Conservation (phyloP, 2,888 invertebrate species). For the Caenorhabditis virilis region DNA sequence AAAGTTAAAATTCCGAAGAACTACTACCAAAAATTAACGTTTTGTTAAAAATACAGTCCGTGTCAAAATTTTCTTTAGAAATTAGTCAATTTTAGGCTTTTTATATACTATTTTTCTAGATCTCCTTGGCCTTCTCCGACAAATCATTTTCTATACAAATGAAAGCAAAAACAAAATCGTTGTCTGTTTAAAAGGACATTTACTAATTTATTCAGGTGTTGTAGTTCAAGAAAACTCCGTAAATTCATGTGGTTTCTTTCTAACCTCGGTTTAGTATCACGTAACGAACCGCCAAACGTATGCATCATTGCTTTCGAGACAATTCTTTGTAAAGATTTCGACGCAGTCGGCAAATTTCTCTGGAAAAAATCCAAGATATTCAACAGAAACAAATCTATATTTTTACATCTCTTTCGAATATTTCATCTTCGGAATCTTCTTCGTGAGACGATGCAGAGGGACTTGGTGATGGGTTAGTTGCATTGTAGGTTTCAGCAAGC, state of each 20-base stretch:
- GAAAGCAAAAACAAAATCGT: too few species aligned
- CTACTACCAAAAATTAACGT: too few species aligned
- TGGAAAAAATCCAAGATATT: not conserved
- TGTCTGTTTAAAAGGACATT: too few species aligned
- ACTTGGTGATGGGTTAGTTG: conserved; percentile 1
- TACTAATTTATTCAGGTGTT: not conserved
- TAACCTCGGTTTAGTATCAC: conserved; percentile 12
- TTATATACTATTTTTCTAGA: too few species aligned
- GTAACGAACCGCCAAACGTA: conserved; percentile 20
- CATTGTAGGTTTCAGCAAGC: conserved; percentile 8
- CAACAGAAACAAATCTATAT: not conserved
- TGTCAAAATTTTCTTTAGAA: too few species aligned
- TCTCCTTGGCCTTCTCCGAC: too few species aligned
- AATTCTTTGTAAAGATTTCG: conserved; percentile 1
- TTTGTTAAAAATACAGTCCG: too few species aligned
- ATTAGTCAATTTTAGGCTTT: too few species aligned
- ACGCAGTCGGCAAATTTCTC: not conserved
- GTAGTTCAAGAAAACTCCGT: not conserved
- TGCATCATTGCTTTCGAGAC: conserved; percentile 7
- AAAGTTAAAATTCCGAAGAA: too few species aligned
- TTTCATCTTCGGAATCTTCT: conserved; percentile 4
- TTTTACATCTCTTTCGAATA: conserved; percentile 11
- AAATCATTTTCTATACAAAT: too few species aligned
- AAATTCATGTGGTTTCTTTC: not conserved
- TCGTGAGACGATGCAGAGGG: conserved; percentile 16